Evolutionary conservation across 2,888 invertebrate genomes (phyloP).

Genomic region (Tetragnatha montana): DNA sequence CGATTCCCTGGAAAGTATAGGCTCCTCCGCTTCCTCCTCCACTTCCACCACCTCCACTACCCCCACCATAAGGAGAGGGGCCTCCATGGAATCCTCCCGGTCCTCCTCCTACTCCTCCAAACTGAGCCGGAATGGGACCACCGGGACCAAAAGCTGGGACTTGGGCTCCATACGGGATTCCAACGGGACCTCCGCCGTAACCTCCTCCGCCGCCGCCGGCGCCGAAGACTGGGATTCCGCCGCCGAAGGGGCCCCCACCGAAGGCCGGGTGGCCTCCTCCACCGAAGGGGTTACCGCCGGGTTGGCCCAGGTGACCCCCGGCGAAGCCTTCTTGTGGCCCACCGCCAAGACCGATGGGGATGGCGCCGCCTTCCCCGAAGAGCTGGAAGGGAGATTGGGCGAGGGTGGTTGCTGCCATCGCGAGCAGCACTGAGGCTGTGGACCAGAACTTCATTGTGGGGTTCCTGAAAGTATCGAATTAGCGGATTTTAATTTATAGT

Average conservation of each 20-base stretch:
- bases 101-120: conserved; percentile 22
- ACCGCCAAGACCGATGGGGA: conserved; percentile 37
- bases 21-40: conserved; percentile 24
- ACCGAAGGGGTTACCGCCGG: no score
- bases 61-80: conserved; percentile 22
- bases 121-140: conserved; percentile 8
- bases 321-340: conserved; percentile 20
- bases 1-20: conserved; percentile 48
- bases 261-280: conserved; percentile 45
- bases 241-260: conserved; percentile 45
- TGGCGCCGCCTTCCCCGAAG: conserved; percentile 38
- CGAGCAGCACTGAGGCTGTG: conserved; percentile 22
- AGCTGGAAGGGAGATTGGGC: conserved; percentile 16
- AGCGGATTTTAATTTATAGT: no score
- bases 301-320: conserved; percentile 36
- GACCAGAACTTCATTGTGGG: conserved; percentile 39
- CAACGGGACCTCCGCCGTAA: conserved; percentile 9
- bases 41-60: conserved; percentile 11
- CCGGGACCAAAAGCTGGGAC: conserved; percentile 25
- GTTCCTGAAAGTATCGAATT: no score
- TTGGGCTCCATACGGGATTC: neutral
- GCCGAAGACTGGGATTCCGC: conserved; percentile 33
- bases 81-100: conserved; percentile 28
- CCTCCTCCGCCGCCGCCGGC: conserved; percentile 32
- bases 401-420: conserved; percentile 20